phyloP scores from a whole-genome alignment of 2,888 invertebrate species.

The Oscheius myriophilus region DNA sequence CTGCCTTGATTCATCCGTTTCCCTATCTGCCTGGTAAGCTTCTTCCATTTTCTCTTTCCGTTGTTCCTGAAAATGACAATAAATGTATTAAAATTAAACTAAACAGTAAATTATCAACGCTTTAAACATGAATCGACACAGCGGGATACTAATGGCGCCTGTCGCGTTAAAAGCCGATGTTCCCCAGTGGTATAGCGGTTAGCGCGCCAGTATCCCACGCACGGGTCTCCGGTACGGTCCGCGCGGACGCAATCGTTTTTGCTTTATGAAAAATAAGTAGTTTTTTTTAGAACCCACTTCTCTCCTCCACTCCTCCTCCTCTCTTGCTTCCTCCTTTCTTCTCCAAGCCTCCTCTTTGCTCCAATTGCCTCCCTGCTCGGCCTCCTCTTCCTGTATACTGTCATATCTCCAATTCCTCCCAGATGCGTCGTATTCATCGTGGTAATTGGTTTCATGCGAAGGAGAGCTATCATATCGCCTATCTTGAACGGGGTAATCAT shows the following conservation, averaged over 20 bases:
- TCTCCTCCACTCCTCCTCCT: constrained; percentile 10
- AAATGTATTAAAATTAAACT: too few relatives aligned
- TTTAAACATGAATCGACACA: too few relatives aligned
- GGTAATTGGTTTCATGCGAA: constrained; percentile 5
- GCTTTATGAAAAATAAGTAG: too few relatives aligned
- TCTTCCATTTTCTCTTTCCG: constrained; percentile 6
- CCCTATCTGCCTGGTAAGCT: constrained; percentile 22
- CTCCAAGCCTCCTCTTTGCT: constrained; percentile 23
- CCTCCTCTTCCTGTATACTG: constrained; percentile 48
- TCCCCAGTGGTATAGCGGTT: too few relatives aligned
- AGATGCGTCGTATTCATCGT: constrained; percentile 7
- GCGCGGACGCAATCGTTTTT: too few relatives aligned
- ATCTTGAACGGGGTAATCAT: too few relatives aligned
- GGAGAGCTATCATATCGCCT: constrained; percentile 17
- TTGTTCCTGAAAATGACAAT: neutral
- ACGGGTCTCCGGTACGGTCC: too few relatives aligned
- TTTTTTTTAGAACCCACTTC: neutral
- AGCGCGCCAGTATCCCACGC: too few relatives aligned
- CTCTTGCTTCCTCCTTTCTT: constrained; percentile 15
- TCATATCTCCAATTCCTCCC: constrained; percentile 43
- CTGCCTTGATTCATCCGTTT: constrained; percentile 15
- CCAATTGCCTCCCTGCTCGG: constrained; percentile 29
- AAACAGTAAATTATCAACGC: too few relatives aligned
- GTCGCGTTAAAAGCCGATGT: too few relatives aligned
- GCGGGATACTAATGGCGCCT: too few relatives aligned